phyloP scores from a whole-genome alignment of 2,888 invertebrate genomes.

The Athetis lepigone region DNA sequence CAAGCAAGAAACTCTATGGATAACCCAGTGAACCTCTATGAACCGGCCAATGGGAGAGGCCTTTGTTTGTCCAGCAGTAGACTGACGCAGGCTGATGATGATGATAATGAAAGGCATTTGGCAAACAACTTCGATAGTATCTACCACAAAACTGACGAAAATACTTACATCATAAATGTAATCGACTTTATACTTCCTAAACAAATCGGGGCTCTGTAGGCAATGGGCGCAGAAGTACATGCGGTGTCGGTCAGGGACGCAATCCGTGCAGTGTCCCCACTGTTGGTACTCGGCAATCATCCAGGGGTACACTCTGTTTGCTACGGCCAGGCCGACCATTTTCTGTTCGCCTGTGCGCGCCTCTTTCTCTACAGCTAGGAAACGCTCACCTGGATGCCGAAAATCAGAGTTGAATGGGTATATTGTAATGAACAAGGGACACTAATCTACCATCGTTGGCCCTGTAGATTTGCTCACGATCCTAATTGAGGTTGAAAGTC shows the following conservation, averaged over 20 bases:
- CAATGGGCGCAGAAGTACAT: conserved; percentile 89
- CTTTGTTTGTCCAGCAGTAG: no score
- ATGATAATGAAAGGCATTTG: no score
- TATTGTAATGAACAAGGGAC: no score
- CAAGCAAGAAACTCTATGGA: no score
- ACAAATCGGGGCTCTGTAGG: conserved; percentile 84
- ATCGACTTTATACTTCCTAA: conserved; percentile 80
- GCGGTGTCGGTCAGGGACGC: conserved; percentile 80
- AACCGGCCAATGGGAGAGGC: no score
- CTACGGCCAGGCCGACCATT: conserved; percentile 87
- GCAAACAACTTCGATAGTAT: no score
- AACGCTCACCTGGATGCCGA: conserved; percentile 73
- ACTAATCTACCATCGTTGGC: no score
- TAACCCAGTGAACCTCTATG: no score
- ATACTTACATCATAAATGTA: conserved; percentile 89
- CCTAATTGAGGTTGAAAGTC: no score
- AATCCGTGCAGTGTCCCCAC: conserved; percentile 85
- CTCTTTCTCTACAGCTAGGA: conserved; percentile 78
- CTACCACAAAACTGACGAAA: no score
- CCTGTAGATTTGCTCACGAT: no score
- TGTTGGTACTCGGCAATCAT: conserved; percentile 87
- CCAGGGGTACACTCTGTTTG: conserved; percentile 87
- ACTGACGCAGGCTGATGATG: no score
- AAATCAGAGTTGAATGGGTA: not conserved
- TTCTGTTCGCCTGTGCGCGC: conserved; percentile 77